Evolutionary conservation across 2,888 invertebrate species (phyloP).

Genomic region (Hydropsyche betteni): DNA sequence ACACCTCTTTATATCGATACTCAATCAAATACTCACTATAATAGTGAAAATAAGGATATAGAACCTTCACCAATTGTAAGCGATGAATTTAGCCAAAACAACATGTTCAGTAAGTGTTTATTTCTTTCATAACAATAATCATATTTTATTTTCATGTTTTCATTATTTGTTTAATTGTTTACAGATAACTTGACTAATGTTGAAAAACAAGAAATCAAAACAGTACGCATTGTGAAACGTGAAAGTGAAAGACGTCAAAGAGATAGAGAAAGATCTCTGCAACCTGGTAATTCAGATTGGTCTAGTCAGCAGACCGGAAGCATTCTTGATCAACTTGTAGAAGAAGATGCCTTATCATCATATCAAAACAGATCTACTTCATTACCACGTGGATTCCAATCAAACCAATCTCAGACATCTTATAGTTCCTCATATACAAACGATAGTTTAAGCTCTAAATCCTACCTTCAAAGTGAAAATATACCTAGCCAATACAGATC

Average conservation of each 20-base stretch:
- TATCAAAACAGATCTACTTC: conserved; percentile 64
- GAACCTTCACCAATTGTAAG: conserved; percentile 60
- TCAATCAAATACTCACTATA: conserved; percentile 56
- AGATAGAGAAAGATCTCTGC: conserved; percentile 75
- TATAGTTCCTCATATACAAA: conserved; percentile 56
- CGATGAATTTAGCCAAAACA: conserved; percentile 60
- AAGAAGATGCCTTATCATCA: conserved; percentile 60
- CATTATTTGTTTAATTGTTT: not conserved
- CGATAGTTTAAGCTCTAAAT: conserved; percentile 53
- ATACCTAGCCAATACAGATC: conserved; percentile 54
- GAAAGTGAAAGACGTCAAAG: conserved; percentile 88
- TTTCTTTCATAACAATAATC: conserved; percentile 26
- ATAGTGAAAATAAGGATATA: conserved; percentile 53
- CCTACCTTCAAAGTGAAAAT: conserved; percentile 55
- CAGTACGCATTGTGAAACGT: conserved; percentile 91
- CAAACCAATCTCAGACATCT: conserved; percentile 59
- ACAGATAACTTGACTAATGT: conserved; percentile 74
- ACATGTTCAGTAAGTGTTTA: conserved; percentile 59
- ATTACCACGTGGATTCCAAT: conserved; percentile 59
- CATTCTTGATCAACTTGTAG: conserved; percentile 64
- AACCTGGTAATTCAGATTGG: conserved; percentile 63
- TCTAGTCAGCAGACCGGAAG: conserved; percentile 59
- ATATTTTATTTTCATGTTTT: conserved; percentile 31
- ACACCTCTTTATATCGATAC: conserved; percentile 80
- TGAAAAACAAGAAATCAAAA: conserved; percentile 90